Evolutionary conservation across 2,113 vertebrate species (phyloP).

Genomic region (Bubalus kerabau): DNA sequence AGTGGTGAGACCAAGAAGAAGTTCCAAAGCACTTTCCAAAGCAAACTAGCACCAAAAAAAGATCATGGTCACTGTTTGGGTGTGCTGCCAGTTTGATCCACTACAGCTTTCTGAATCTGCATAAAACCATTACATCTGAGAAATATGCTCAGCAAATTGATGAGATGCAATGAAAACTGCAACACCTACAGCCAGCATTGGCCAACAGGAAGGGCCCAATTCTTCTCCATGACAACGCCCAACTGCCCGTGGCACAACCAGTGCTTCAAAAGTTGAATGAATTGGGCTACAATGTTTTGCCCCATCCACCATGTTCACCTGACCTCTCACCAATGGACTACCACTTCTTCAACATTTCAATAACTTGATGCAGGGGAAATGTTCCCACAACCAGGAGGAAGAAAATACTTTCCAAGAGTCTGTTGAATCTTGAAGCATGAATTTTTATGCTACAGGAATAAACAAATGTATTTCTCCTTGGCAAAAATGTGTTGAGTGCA

Average conservation of each 20-base stretch:
- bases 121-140: not conserved
- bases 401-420: not conserved
- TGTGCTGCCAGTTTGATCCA: not conserved
- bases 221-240: not conserved
- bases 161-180: not conserved
- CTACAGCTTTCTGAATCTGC: not conserved
- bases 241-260: not conserved
- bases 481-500: not conserved
- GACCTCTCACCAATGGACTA: not conserved
- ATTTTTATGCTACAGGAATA: not conserved
- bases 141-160: not conserved
- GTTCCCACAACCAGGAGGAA: not conserved
- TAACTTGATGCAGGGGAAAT: not conserved
- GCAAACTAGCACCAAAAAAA: not conserved
- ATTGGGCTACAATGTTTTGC: not conserved
- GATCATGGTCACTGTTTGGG: not conserved
- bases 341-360: not conserved
- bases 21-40: not conserved
- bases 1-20: not conserved
- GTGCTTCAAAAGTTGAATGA: not conserved
- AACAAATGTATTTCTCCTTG: not conserved
- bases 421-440: not conserved
- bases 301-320: not conserved
- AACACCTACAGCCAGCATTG: not conserved
- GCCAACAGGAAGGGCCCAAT: not conserved